A percentile compares a stretch with the other conserved stretches of the same genome.
Conservation (phyloP, 2,113 vertebrate species). For the Dasyprocta punctata region DNA sequence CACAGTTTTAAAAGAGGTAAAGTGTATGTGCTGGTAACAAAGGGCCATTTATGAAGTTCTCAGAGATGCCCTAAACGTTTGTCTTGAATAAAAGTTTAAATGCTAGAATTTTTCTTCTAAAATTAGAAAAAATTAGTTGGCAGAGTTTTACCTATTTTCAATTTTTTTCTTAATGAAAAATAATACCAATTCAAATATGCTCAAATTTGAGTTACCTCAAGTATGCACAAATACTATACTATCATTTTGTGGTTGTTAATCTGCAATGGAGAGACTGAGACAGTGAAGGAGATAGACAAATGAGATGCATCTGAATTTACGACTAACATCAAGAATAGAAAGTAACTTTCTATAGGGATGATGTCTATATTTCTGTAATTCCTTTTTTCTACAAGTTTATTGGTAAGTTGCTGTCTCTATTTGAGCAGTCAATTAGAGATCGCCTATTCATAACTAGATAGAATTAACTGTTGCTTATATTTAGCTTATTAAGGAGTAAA, state of each 20-base stretch:
- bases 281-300: not conserved
- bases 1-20: not conserved
- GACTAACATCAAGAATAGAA: no score
- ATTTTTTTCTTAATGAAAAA: not conserved
- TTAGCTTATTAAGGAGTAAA: not conserved
- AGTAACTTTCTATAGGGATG: not conserved
- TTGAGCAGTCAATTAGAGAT: not conserved
- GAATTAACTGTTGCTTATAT: constrained; percentile 7
- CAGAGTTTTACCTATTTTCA: not conserved
- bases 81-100: not conserved
- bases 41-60: not conserved
- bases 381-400: not conserved
- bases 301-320: not conserved
- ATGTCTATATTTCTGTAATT: not conserved
- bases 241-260: not conserved
- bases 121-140: constrained; percentile 5
- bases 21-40: not conserved
- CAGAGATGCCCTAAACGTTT: not conserved
- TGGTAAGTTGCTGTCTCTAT: not conserved
- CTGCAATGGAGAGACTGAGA: not conserved
- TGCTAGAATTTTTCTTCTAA: not conserved
- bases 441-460: not conserved
- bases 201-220: not conserved
- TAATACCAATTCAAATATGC: not conserved
- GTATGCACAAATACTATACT: not conserved